phyloP scores from a whole-genome alignment of 2,113 vertebrate species.

The Ailurus styani region DNA sequence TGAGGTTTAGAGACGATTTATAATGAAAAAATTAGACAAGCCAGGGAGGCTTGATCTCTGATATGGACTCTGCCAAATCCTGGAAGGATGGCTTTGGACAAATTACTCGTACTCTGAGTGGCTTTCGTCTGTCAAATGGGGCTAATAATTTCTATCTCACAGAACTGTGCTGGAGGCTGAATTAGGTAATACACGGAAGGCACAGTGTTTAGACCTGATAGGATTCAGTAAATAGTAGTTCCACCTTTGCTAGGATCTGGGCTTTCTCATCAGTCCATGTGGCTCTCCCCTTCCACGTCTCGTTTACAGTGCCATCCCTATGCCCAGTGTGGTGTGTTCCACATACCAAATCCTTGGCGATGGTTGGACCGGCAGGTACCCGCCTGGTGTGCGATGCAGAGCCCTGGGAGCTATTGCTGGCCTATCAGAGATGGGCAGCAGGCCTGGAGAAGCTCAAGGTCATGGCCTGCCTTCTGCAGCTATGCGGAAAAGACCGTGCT shows the following conservation, averaged over 20 bases:
- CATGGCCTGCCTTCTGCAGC: background rate
- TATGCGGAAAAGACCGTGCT: background rate
- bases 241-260: background rate
- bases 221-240: background rate
- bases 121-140: background rate
- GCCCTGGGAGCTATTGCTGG: background rate
- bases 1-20: background rate
- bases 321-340: background rate
- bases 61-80: background rate
- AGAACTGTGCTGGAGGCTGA: background rate
- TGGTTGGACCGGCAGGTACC: background rate
- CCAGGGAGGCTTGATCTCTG: background rate
- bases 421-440: background rate
- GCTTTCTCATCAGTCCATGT: background rate
- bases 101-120: background rate
- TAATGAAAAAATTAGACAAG: background rate
- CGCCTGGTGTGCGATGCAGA: background rate
- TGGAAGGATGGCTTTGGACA: background rate
- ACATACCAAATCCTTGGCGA: background rate
- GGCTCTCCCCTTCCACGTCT: background rate
- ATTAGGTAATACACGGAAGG: background rate
- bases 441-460: background rate
- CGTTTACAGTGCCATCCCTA: background rate
- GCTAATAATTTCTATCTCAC: background rate
- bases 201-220: background rate